A percentile compares a stretch with the other conserved stretches of the same genome.
phyloP scores from a whole-genome alignment of 2,797 vertebrate species.

The Chaunax sp. region DNA sequence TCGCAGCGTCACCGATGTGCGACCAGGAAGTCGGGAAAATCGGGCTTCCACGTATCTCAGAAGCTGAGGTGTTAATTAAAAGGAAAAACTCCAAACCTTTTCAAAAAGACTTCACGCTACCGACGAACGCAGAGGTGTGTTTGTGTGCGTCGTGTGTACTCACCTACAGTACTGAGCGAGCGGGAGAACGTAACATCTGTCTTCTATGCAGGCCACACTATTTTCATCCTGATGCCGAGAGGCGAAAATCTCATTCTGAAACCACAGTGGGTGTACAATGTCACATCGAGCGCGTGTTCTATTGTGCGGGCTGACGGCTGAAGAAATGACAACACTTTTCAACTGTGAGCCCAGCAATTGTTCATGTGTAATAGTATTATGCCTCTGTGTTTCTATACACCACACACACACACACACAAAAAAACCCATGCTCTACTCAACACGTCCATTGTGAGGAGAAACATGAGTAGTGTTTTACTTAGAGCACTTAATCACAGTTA shows the following conservation, averaged over 20 bases:
- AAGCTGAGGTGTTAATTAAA: conserved; percentile 50
- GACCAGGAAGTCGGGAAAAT: conserved; percentile 27
- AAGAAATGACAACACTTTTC: conserved; percentile 34
- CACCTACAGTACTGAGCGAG: conserved; percentile 99
- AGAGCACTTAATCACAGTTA: conserved; percentile 11
- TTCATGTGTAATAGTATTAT: conserved; percentile 13
- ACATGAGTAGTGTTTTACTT: not conserved
- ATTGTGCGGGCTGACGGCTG: conserved; percentile 19
- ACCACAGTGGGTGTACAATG: conserved; percentile 63
- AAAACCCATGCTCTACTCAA: not conserved
- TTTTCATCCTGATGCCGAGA: conserved; percentile 99
- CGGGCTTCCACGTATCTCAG: conserved; percentile 14
- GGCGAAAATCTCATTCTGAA: conserved; percentile 98
- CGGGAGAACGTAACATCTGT: conserved; percentile 98
- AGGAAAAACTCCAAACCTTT: not conserved
- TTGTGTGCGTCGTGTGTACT: conserved; percentile 53
- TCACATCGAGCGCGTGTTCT: conserved; percentile 55
- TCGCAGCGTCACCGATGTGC: conserved; percentile 36
- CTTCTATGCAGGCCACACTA: conserved; percentile 99
- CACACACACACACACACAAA: not conserved
- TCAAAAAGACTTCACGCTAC: conserved; percentile 16
- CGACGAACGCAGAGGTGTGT: not conserved
- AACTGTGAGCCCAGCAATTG: conserved; percentile 10
- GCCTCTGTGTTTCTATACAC: conserved; percentile 17
- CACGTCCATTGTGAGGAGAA: conserved; percentile 13